Evolutionary conservation across 2,888 invertebrate species (phyloP), one percentile per base, ranked within the genome.

Genomic region (Linnaemya vulpina): DNA sequence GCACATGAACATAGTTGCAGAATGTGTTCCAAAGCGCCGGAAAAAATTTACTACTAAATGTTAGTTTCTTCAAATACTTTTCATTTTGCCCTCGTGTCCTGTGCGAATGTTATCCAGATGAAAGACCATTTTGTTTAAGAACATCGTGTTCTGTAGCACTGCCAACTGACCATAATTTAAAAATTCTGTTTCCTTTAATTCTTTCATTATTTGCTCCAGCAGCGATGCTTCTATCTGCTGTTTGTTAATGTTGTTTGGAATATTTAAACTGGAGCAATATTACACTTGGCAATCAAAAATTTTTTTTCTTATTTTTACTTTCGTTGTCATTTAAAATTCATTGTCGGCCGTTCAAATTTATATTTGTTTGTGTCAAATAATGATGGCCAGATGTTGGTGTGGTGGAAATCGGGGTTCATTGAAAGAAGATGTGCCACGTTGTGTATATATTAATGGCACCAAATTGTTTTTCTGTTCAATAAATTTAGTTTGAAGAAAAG

Each of bases 261-360:
- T 84, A 84, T 84, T 84, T 77, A 84, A 81, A 81, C 62, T 81
- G 60, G 81, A 74, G 84, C 73, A 84, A 74, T 73, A 84, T 84
- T 84, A 84, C 73, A 81, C 84, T 84, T 81, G 81, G 81, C 81
- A 84, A 81, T 84, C 77, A 77, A 84, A 5, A 30, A 30, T 43
- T 65, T 75, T 51, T 70, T 11, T 40, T 11, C 13, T 40, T 40
- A 10, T 40, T 38, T 10, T 38, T 10, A 10, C 53, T 20, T 20
- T 74, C 49, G 38, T 43, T 40, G 51, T 55, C 74, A 73, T 84
- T 80, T 68, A 67, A 68, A 77, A 84, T 79, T 77, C 84, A 77
- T 77, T 68, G 62, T 63, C 65, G 13, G 10, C 35, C 73, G 43
- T 77, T 81, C 49, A 74, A 77, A 74, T 84, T 81, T 74, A 73